A percentile compares a stretch with the other conserved stretches of the same genome.
These are phyloP conservation scores for Lytechinus pictus DNA, from an alignment of 35 echinoderm and acorn worm species.

Conservation along the genomic window DNA sequence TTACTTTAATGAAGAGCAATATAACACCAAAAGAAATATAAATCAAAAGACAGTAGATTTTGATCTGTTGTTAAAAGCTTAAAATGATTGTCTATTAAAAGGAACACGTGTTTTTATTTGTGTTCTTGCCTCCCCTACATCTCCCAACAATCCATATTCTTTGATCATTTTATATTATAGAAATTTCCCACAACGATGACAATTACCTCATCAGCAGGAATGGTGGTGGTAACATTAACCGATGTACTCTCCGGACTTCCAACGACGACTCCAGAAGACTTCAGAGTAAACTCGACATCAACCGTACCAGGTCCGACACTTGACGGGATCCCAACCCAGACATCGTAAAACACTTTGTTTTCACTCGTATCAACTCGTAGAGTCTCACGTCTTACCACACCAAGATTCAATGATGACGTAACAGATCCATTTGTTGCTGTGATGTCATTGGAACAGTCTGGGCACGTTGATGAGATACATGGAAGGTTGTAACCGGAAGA, in stretches of 20 bases:
- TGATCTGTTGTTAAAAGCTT: no score
- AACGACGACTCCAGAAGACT: not conserved
- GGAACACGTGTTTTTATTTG: no score
- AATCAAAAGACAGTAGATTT: no score
- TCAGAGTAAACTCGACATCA: not conserved
- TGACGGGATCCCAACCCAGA: not conserved
- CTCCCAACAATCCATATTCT: no score
- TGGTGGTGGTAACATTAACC: not conserved
- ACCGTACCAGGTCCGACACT: not conserved
- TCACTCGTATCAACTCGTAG: not conserved
- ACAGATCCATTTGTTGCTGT: not conserved
- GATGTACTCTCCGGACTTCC: not conserved
- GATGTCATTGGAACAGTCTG: conserved; percentile 34
- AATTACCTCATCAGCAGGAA: conserved; percentile 15
- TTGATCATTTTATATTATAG: no score
- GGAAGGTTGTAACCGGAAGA: conserved; percentile 36
- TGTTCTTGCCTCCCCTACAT: no score
- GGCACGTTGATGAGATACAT: conserved; percentile 41
- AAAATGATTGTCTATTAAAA: no score
- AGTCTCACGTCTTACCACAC: not conserved
- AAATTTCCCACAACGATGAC: not conserved
- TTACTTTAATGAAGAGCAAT: no score
- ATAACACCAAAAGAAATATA: no score
- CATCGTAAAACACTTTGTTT: not conserved
- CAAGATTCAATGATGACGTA: not conserved